Evolutionary conservation across 2,797 vertebrate genomes (phyloP).

Genomic region (Alcedo atthis): DNA sequence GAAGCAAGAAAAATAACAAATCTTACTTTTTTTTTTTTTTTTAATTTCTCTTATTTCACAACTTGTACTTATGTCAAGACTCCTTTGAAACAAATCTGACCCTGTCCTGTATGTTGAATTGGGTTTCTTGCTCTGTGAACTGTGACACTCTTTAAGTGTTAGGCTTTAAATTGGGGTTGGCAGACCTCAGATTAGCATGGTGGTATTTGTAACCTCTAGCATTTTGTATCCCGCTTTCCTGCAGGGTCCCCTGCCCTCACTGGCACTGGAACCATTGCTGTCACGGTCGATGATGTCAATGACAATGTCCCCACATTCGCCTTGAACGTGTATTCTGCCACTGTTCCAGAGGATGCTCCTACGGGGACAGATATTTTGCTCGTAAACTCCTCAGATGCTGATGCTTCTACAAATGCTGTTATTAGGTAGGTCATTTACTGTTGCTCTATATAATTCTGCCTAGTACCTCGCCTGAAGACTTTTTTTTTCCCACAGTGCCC

Average conservation of each 20-base stretch:
- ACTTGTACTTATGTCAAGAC: neutral
- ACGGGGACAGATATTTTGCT: conserved; percentile 93
- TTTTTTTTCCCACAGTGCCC: neutral
- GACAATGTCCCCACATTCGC: conserved; percentile 92
- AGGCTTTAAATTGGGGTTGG: conserved; percentile 39
- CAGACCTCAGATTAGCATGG: conserved; percentile 3
- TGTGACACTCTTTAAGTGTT: conserved; percentile 6
- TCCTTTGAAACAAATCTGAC: conserved; percentile 39
- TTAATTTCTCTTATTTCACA: neutral
- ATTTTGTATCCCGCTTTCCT: conserved; percentile 1
- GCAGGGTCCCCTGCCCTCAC: conserved; percentile 91
- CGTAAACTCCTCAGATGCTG: conserved; percentile 91
- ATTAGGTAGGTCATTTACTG: conserved; percentile 83
- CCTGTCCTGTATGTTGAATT: neutral
- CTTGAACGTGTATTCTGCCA: conserved; percentile 85
- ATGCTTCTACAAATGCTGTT: conserved; percentile 89
- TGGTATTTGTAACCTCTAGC: conserved; percentile 63
- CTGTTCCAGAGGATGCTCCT: conserved; percentile 89
- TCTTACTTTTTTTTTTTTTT: neutral
- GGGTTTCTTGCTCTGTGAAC: conserved; percentile 16
- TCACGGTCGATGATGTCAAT: conserved; percentile 92
- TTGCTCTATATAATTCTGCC: neutral
- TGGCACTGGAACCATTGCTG: conserved; percentile 89
- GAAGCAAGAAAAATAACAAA: conserved; percentile 1
- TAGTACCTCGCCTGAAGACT: neutral